phyloP scores from a whole-genome alignment of 2,797 vertebrate species.

The Paedocypris micromegethes region DNA sequence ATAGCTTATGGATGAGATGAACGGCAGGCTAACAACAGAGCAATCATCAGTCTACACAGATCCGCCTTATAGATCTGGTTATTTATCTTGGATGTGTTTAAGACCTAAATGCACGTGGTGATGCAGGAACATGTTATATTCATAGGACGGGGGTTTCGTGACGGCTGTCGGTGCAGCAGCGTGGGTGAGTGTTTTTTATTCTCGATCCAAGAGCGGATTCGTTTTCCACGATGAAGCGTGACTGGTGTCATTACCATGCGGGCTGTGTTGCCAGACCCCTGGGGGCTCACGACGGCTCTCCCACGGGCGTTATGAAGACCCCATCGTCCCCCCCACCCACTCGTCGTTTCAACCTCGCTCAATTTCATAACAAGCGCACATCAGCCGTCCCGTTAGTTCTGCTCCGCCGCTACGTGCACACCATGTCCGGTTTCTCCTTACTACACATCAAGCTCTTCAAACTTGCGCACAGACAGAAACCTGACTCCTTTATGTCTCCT shows the following conservation, averaged over 20 bases:
- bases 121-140: too few species aligned
- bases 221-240: constrained; percentile 24
- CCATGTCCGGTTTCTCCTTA: neutral
- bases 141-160: too few species aligned
- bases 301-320: constrained; percentile 33
- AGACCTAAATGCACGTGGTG: too few species aligned
- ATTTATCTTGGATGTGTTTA: neutral
- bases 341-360: constrained; percentile 7
- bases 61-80: too few species aligned
- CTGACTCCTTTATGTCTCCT: too few species aligned
- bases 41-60: too few species aligned
- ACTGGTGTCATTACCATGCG: constrained; percentile 30
- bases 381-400: constrained; percentile 35
- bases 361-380: constrained; percentile 31
- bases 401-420: constrained; percentile 6
- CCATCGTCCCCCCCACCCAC: neutral
- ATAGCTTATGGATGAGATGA: constrained; percentile 43
- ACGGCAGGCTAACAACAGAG: constrained; percentile 31
- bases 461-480: too few species aligned
- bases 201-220: constrained; percentile 14
- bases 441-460: neutral
- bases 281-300: constrained; percentile 28
- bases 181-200: constrained; percentile 25
- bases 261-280: constrained; percentile 21
- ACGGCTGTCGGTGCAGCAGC: neutral